Evolutionary conservation across 1,140 invertebrate genomes (phyloP).

Genomic region (Wiebesia pumilae): DNA sequence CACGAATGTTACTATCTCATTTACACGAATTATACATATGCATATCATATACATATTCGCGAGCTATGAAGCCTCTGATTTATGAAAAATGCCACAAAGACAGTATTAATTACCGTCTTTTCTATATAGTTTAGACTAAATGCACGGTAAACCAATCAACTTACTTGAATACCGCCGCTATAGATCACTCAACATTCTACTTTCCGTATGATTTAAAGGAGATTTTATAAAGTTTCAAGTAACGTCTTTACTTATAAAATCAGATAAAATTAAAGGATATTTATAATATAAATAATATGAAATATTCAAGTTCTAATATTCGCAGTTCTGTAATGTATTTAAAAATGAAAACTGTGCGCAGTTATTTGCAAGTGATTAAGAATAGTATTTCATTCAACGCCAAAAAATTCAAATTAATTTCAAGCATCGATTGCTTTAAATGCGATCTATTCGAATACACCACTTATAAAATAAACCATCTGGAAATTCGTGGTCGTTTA

Average conservation of each 20-base stretch:
- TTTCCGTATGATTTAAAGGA: background rate
- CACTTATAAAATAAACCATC: background rate
- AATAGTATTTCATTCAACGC: background rate
- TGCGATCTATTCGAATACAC: background rate
- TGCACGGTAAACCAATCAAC: background rate
- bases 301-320: too few relatives aligned
- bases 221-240: background rate
- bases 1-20: slow-evolving; percentile 8
- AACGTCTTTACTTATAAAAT: background rate
- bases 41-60: background rate
- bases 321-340: too few relatives aligned
- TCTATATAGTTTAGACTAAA: background rate
- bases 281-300: background rate
- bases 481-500: background rate
- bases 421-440: background rate
- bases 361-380: background rate
- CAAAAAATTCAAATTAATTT: background rate
- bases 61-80: background rate
- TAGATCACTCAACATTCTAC: background rate
- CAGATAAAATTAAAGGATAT: background rate
- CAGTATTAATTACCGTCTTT: background rate
- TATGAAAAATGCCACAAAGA: background rate
- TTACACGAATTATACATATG: background rate
- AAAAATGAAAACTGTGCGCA: background rate
- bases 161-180: background rate